A percentile compares a stretch with the other conserved stretches of the same genome.
Evolutionary conservation across 2,113 vertebrate species (phyloP).

Genomic region (Perca flavescens): DNA sequence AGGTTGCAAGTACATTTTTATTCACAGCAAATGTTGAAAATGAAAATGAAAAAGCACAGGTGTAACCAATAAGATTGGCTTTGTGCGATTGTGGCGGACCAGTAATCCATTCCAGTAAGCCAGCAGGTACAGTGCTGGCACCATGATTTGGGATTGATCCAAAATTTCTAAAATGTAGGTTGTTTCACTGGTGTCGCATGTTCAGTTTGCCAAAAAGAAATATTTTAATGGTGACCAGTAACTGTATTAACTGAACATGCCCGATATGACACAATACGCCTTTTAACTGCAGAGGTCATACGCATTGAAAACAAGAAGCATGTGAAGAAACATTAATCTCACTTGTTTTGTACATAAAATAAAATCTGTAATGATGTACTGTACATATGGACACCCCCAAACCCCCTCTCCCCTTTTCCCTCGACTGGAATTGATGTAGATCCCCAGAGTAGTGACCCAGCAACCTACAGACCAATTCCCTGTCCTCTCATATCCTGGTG

Average conservation of each 20-base stretch:
- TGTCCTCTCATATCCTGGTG: constrained; percentile 56
- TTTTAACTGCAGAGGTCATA: background rate
- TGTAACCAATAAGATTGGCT: background rate
- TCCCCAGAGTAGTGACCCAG: constrained; percentile 55
- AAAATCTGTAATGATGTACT: background rate
- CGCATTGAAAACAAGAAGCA: background rate
- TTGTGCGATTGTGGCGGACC: no score
- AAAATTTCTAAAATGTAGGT: background rate
- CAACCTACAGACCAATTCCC: constrained; percentile 60
- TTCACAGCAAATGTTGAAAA: background rate
- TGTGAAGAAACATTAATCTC: background rate
- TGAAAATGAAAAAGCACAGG: background rate
- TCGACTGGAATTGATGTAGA: constrained; percentile 16
- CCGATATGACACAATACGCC: no score
- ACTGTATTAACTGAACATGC: background rate
- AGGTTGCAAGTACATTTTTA: background rate
- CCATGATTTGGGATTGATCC: background rate
- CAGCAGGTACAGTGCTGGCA: background rate
- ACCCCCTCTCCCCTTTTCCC: background rate
- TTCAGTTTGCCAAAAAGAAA: background rate
- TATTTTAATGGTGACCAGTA: background rate
- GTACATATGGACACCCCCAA: constrained; percentile 3
- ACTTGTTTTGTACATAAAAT: constrained; percentile 1
- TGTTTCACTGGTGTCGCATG: background rate
- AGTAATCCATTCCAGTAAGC: background rate